These are phyloP conservation scores for Oreocharis arfaki DNA, from an alignment of 2,113 vertebrate genomes.

Conservation along the genomic window DNA sequence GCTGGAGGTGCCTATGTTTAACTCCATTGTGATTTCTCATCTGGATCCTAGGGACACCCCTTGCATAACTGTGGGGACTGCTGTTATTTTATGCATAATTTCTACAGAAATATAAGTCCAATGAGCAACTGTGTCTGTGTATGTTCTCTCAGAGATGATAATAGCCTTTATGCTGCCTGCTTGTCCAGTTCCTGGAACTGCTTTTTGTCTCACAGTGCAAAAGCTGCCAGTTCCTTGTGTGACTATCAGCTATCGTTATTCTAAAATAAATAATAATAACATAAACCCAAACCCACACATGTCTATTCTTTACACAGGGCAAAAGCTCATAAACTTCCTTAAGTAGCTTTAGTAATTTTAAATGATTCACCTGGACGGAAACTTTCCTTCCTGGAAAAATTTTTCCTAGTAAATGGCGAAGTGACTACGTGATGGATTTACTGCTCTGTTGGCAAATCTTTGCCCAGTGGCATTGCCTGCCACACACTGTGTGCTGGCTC, in stretches of 20 bases:
- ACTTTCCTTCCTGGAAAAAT: not conserved
- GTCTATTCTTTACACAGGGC: not conserved
- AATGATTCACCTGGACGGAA: not conserved
- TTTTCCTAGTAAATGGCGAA: not conserved
- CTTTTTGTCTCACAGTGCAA: not conserved
- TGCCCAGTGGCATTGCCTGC: not conserved
- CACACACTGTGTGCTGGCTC: not conserved
- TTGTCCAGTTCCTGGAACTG: constrained; percentile 20
- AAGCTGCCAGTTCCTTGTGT: not conserved
- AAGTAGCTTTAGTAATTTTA: not conserved
- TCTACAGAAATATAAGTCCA: not conserved
- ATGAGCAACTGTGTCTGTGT: not conserved
- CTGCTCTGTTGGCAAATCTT: not conserved
- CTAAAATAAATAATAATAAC: not conserved
- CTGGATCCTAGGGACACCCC: not conserved
- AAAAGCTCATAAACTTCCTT: not conserved
- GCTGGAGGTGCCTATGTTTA: not conserved
- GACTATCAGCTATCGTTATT: not conserved
- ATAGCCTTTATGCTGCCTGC: not conserved
- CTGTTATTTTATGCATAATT: not conserved
- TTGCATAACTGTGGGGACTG: not conserved
- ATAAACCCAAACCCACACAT: not conserved
- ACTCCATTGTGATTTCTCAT: not conserved
- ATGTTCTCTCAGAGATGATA: not conserved
- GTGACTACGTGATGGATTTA: not conserved